Conservation (phyloP, 2,888 invertebrate species). For the Microdon myrmicae region DNA sequence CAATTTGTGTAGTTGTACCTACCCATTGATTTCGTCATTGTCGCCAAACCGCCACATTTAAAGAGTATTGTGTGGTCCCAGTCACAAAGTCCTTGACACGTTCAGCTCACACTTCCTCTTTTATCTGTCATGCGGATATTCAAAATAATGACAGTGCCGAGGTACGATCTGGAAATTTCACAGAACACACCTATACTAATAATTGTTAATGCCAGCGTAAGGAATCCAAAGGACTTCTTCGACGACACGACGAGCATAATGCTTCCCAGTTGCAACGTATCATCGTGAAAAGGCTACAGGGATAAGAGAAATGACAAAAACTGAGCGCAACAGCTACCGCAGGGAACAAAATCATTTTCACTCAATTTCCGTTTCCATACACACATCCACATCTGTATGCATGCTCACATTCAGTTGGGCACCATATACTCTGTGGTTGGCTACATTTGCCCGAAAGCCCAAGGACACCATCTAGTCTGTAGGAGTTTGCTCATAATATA, state of each 20-base stretch:
- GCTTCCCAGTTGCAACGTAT: slow-evolving; percentile 1
- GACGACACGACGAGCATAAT: slow-evolving; percentile 3
- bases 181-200: slow-evolving; percentile 30
- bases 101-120: slow-evolving; percentile 22
- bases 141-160: slow-evolving; percentile 35
- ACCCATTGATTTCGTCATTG: slow-evolving; percentile 7
- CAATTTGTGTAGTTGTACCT: slow-evolving; percentile 30
- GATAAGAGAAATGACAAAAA: neutral
- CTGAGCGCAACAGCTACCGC: slow-evolving; percentile 33
- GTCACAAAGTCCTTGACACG: slow-evolving; percentile 22
- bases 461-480: neutral
- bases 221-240: slow-evolving; percentile 5
- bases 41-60: slow-evolving; percentile 25
- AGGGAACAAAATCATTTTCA: slow-evolving; percentile 10
- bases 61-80: too few relatives aligned
- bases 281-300: slow-evolving; percentile 16
- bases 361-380: neutral
- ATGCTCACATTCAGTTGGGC: too few relatives aligned
- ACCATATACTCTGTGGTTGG: neutral
- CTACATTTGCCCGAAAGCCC: neutral
- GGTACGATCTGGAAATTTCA: slow-evolving; percentile 29
- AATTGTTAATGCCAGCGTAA: slow-evolving; percentile 31
- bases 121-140: slow-evolving; percentile 9
- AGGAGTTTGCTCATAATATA: slow-evolving; percentile 10
- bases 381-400: neutral